Base-by-base conservation (phyloP, 2,113 vertebrate genomes). In the Lutjanus erythropterus region DNA sequence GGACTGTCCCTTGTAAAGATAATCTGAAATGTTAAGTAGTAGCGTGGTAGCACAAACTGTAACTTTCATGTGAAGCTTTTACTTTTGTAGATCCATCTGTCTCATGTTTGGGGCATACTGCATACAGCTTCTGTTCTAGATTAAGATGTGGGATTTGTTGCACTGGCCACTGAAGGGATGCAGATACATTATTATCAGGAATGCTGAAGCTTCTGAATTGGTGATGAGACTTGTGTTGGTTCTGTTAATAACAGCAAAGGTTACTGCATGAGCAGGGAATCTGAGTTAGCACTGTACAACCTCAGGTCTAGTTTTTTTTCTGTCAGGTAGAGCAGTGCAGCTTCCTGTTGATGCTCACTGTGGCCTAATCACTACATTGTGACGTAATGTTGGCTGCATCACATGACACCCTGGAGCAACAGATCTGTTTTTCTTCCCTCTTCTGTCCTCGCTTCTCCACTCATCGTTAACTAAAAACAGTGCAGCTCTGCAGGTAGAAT, bases 321-420 rank as follows among this genome's bases (percentile, higher is more conserved):
- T 72, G 37, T 81, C 71, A 84, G 84, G 23, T 84, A 62, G 16
- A 68, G 46, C 9, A 29, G 18, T 58, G 67, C 83, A 64, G 81
- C 53, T 89, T 91, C 80, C 83, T 89, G 79, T 81, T 78, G 66
- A 65, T 65, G 59, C 68, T 78, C 29, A 33, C 52, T 80, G 46
- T 49, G 52, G 61, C 55, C 35, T 66, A 60, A 87, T 86, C 75
- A 76, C 67, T 46, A 79, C 37, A 76, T 37, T 53, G 62, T 91
- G 89, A 86, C 7, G 31, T 67, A 75, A 81, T 64, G 55, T 79
- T 67, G 65, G 53, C 41, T 56, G 62, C 12, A 41, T 86, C 85
- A 90, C 70, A 53, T 90, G 86, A 72, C 70, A 35, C 50, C 70
- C 62, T 80, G 41, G 16, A 72, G 80, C 53, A 72, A 68, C 42